Conservation (phyloP, 2,113 vertebrate species). For the Ivindomyrus marchei region DNA sequence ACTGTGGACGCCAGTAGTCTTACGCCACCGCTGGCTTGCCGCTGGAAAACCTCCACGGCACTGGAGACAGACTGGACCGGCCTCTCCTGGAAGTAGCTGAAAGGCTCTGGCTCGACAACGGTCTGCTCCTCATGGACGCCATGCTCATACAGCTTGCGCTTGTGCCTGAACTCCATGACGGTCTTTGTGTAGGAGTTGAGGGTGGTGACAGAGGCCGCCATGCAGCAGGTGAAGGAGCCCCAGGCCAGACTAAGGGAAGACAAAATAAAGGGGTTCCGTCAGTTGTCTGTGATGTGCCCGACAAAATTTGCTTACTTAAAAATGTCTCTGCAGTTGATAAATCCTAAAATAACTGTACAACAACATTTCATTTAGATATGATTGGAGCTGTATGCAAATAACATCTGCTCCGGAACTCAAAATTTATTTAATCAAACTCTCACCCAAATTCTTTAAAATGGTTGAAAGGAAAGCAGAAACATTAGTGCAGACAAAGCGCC, state of each 20-base stretch:
- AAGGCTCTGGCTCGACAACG: slow-evolving; percentile 69
- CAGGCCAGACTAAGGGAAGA: slow-evolving; percentile 73
- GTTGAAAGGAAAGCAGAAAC: not conserved
- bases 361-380: not conserved
- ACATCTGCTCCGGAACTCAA: not conserved
- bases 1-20: slow-evolving; percentile 45
- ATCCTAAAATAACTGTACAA: not conserved
- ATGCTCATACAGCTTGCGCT: slow-evolving; percentile 86
- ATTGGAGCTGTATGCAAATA: not conserved
- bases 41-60: slow-evolving; percentile 50
- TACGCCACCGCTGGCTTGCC: slow-evolving; percentile 40
- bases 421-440: not conserved
- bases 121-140: slow-evolving; percentile 78
- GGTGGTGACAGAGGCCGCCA: slow-evolving; percentile 91
- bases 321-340: not conserved
- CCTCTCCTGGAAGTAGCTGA: slow-evolving; percentile 75
- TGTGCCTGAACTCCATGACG: slow-evolving; percentile 93
- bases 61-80: slow-evolving; percentile 61
- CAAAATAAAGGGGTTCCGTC: not conserved
- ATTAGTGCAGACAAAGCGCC: not conserved
- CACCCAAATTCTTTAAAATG: not conserved
- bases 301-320: not conserved
- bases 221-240: slow-evolving; percentile 93
- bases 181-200: slow-evolving; percentile 97
- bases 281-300: not conserved